Percentiles rank a stretch among this genome's conserved stretches.
Evolutionary conservation across 2,797 vertebrate species (phyloP).

Genomic region (Leucoraja ocellata): DNA sequence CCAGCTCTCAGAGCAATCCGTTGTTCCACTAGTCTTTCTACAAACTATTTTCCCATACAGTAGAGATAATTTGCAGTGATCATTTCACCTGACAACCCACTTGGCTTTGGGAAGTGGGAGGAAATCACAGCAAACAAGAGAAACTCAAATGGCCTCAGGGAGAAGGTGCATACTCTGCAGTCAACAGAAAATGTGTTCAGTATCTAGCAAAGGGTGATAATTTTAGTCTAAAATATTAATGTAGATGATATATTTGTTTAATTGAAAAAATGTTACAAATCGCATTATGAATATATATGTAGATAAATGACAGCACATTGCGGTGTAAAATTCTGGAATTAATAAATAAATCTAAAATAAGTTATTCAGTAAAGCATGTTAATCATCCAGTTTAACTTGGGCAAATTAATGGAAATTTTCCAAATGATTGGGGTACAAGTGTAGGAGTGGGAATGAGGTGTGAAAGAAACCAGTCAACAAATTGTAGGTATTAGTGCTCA

Average conservation of each 20-base stretch:
- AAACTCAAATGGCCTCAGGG: no score
- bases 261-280: neutral
- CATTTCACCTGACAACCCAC: no score
- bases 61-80: no score
- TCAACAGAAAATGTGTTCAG: neutral
- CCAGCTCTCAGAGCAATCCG: neutral
- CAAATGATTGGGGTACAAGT: neutral
- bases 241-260: neutral
- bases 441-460: neutral
- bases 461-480: neutral
- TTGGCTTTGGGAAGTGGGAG: neutral
- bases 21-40: no score
- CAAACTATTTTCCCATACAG: no score
- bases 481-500: neutral
- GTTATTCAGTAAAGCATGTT: neutral
- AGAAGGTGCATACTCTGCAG: no score
- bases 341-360: neutral
- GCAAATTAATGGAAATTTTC: neutral
- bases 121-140: neutral
- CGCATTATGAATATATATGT: neutral
- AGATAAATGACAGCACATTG: constrained; percentile 6
- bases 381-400: neutral
- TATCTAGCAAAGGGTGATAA: neutral
- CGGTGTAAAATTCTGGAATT: neutral
- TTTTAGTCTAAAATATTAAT: neutral